Percentiles rank a stretch among this genome's conserved stretches.
phyloP scores from a whole-genome alignment of 2,113 vertebrate genomes.

The Spermophilus dauricus region DNA sequence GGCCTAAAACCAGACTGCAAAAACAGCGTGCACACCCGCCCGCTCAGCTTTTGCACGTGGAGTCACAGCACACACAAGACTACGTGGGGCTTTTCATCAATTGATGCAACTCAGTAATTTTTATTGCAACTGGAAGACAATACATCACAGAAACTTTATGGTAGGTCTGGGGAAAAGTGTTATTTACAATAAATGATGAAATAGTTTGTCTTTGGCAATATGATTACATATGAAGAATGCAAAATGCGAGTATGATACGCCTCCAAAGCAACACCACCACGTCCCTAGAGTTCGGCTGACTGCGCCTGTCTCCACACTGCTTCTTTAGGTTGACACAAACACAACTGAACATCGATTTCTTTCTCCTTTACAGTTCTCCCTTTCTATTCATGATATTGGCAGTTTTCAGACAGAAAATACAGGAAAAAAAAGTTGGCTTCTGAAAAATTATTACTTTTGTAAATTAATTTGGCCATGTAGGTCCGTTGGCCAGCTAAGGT shows the following conservation, averaged over 20 bases:
- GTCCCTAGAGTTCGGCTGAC: slow-evolving; percentile 90
- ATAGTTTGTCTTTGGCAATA: slow-evolving; percentile 99
- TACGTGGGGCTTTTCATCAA: slow-evolving; percentile 78
- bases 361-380: slow-evolving; percentile 84
- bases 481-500: slow-evolving; percentile 88
- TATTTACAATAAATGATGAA: slow-evolving; percentile 97
- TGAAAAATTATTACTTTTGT: slow-evolving; percentile 86
- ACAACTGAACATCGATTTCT: slow-evolving; percentile 84
- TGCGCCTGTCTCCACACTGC: slow-evolving; percentile 91
- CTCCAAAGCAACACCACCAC: slow-evolving; percentile 90
- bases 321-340: slow-evolving; percentile 86
- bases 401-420: slow-evolving; percentile 90
- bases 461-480: slow-evolving; percentile 83
- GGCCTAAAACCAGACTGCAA: background rate
- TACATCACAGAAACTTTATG: slow-evolving; percentile 99
- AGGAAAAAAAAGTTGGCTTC: slow-evolving; percentile 87
- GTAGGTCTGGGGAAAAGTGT: slow-evolving; percentile 97
- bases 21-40: background rate
- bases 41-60: background rate
- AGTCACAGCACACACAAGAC: slow-evolving; percentile 77
- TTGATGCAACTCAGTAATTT: slow-evolving; percentile 97
- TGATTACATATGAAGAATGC: slow-evolving; percentile 98
- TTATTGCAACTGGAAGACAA: slow-evolving; percentile 99
- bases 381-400: slow-evolving; percentile 90
- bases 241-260: slow-evolving; percentile 93